Evolutionary conservation across 1,140 invertebrate species (phyloP).

Genomic region (Aricia agestis): DNA sequence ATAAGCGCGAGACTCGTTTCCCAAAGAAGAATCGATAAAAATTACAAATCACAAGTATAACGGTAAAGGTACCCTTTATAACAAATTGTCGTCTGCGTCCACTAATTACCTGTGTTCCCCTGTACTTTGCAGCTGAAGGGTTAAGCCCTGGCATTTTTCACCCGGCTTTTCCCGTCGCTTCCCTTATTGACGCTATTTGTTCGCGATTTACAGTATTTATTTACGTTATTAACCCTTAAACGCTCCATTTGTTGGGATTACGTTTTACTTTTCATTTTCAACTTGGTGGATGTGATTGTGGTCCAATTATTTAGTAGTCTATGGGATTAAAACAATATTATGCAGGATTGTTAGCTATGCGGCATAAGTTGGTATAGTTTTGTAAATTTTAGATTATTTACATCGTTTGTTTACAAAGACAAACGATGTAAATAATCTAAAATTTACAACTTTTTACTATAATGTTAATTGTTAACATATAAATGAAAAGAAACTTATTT

Average conservation of each 20-base stretch:
- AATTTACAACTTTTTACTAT: no score
- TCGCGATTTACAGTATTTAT: constrained; percentile 45
- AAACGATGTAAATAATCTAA: no score
- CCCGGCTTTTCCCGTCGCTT: constrained; percentile 37
- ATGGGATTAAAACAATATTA: not conserved
- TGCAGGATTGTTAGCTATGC: not conserved
- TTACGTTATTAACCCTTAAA: constrained; percentile 35
- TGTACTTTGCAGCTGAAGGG: constrained; percentile 45
- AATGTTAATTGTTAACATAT: no score
- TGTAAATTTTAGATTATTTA: not conserved
- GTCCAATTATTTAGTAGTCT: not conserved
- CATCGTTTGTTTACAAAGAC: no score
- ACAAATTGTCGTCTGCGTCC: constrained; percentile 45
- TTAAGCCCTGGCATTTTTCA: constrained; percentile 59
- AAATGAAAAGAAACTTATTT: no score
- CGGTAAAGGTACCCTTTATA: constrained; percentile 20
- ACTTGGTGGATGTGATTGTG: not conserved
- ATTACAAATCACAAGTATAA: not conserved
- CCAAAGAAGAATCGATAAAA: not conserved
- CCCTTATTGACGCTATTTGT: constrained; percentile 53
- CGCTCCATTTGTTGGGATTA: constrained; percentile 36
- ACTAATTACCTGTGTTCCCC: constrained; percentile 38
- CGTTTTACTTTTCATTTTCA: constrained; percentile 16
- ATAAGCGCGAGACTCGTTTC: no score
- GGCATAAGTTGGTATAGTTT: no score